Evolutionary conservation across 2,797 vertebrate genomes (phyloP).

Genomic region (Loriculus beryllinus): DNA sequence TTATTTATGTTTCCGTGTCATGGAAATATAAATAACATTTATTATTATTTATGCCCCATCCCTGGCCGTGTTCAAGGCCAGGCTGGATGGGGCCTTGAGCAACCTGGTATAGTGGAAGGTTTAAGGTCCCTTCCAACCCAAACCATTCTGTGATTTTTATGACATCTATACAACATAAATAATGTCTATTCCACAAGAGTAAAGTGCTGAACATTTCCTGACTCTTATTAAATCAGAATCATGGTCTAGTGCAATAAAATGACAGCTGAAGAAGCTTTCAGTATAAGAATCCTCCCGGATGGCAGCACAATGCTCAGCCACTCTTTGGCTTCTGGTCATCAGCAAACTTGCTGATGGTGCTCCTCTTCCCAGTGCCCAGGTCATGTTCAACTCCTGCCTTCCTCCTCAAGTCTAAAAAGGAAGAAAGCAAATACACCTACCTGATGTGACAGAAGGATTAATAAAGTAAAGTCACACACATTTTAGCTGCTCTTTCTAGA

Average conservation of each 20-base stretch:
- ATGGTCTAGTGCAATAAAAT: background rate
- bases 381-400: background rate
- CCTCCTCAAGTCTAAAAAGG: background rate
- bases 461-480: background rate
- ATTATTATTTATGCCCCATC: background rate
- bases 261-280: background rate
- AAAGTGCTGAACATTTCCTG: background rate
- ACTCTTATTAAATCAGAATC: background rate
- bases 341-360: background rate
- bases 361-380: too few species aligned
- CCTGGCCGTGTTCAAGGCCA: background rate
- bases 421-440: background rate
- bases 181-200: background rate
- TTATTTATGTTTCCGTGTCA: background rate
- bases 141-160: background rate
- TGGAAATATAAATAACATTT: background rate
- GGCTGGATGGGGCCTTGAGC: background rate
- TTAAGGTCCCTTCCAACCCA: background rate
- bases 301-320: background rate
- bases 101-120: background rate
- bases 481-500: background rate
- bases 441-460: background rate
- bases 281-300: background rate
- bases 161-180: background rate
- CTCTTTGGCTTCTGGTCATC: background rate